Evolutionary conservation across 2,888 invertebrate species (phyloP).

Genomic region (Troglohyphantes excavatus): DNA sequence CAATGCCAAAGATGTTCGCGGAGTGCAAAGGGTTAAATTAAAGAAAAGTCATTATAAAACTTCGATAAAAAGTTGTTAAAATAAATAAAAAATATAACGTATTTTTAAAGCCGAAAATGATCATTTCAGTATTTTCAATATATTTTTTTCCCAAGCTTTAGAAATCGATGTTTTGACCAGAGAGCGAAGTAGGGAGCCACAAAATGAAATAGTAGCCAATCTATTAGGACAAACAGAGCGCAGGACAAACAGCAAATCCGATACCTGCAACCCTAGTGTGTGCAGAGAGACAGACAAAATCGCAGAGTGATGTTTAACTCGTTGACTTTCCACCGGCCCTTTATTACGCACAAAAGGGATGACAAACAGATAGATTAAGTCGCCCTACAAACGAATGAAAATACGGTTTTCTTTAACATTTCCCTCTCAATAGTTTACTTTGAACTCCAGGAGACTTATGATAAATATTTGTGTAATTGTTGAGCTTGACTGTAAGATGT

Average conservation of each 20-base stretch:
- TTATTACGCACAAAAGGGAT: slow-evolving; percentile 55
- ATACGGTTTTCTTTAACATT: slow-evolving; percentile 32
- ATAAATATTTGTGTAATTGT: not conserved
- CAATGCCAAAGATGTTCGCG: too few relatives aligned
- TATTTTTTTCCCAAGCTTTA: too few relatives aligned
- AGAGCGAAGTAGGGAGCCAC: too few relatives aligned
- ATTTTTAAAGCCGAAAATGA: too few relatives aligned
- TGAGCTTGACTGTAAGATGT: not conserved
- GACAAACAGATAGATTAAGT: slow-evolving; percentile 42
- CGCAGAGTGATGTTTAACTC: slow-evolving; percentile 62
- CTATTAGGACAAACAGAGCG: not conserved
- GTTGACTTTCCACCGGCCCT: slow-evolving; percentile 63
- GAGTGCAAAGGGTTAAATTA: too few relatives aligned
- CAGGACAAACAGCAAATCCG: not conserved
- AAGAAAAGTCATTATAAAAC: too few relatives aligned
- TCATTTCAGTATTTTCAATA: too few relatives aligned
- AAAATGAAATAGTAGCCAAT: not conserved
- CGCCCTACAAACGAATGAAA: slow-evolving; percentile 15
- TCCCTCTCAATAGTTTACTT: slow-evolving; percentile 1
- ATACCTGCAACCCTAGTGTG: slow-evolving; percentile 48
- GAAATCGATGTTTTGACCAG: too few relatives aligned
- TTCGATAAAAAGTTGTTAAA: too few relatives aligned
- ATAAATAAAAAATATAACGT: too few relatives aligned
- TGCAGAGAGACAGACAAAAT: slow-evolving; percentile 50
- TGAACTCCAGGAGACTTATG: not conserved